Evolutionary conservation across 2,888 invertebrate species (phyloP).

Genomic region (Deroplatys truncata): DNA sequence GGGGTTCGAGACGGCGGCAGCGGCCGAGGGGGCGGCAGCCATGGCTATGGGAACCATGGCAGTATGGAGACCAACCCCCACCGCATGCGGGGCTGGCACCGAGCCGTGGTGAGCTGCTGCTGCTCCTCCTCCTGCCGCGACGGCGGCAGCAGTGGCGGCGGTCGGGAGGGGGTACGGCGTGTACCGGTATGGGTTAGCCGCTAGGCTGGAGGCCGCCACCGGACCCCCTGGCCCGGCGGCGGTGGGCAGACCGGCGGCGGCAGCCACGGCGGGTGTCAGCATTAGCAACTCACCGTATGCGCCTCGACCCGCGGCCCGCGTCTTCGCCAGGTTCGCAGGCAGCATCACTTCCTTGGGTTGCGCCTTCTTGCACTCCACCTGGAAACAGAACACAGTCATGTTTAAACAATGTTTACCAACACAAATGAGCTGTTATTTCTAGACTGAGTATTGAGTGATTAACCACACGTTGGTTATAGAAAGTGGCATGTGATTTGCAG

Average conservation of each 20-base stretch:
- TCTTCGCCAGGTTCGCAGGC: constrained; percentile 93
- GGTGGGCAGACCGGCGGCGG: constrained; percentile 35
- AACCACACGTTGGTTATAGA: no score
- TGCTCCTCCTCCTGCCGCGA: background rate
- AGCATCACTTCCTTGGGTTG: constrained; percentile 99
- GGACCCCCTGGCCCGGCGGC: constrained; percentile 38
- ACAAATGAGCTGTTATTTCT: no score
- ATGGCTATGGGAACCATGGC: constrained; percentile 37
- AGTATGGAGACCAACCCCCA: constrained; percentile 36
- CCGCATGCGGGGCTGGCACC: constrained; percentile 45
- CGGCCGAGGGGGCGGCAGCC: constrained; percentile 43
- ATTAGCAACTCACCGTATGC: constrained; percentile 97
- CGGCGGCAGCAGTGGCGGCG: constrained; percentile 37
- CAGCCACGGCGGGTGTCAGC: constrained; percentile 56
- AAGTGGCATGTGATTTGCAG: no score
- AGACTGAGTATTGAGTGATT: no score
- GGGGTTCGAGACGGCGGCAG: constrained; percentile 35
- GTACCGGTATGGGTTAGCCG: constrained; percentile 47
- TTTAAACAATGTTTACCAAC: no score
- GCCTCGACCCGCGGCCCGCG: constrained; percentile 90
- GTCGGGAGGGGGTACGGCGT: constrained; percentile 60
- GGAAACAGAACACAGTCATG: constrained; percentile 41
- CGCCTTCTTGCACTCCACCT: constrained; percentile 99
- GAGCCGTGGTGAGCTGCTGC: constrained; percentile 44
- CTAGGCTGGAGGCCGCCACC: constrained; percentile 42